Conservation (phyloP, 1,140 invertebrate genomes). For the Penaeus indicus region DNA sequence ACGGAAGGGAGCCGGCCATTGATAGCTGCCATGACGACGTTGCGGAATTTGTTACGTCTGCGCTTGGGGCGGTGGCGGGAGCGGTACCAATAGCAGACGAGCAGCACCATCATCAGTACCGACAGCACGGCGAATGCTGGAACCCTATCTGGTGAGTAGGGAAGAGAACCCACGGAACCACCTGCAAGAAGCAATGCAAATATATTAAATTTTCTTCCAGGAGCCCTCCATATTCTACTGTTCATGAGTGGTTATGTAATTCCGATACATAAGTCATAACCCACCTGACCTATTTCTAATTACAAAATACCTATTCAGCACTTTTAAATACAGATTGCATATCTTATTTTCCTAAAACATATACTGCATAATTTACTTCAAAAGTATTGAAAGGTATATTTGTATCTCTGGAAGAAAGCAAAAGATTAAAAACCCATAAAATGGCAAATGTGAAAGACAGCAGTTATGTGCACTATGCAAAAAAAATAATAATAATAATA, state of each 20-base stretch:
- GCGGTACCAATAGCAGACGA: conserved; percentile 62
- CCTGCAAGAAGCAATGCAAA: conserved; percentile 37
- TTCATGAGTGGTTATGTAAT: too few relatives aligned
- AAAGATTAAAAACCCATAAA: too few relatives aligned
- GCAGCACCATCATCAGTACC: conserved; percentile 44
- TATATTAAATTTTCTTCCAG: neutral
- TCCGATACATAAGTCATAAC: neutral
- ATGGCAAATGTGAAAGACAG: too few relatives aligned
- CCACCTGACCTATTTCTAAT: neutral
- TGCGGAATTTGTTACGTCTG: conserved; percentile 61
- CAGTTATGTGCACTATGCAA: too few relatives aligned
- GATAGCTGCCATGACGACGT: conserved; percentile 57
- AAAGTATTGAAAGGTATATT: too few relatives aligned
- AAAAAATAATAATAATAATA: too few relatives aligned
- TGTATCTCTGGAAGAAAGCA: too few relatives aligned
- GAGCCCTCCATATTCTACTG: too few relatives aligned
- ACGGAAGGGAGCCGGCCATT: conserved; percentile 59
- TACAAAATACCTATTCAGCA: too few relatives aligned
- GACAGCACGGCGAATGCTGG: conserved; percentile 54
- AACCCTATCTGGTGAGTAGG: conserved; percentile 32
- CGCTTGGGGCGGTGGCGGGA: conserved; percentile 59
- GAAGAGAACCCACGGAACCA: conserved; percentile 11
- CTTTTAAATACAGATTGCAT: too few relatives aligned
- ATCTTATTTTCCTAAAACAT: too few relatives aligned
- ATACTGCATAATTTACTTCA: too few relatives aligned